phyloP scores from a whole-genome alignment of 2,797 vertebrate species.

The Sebastes elongatus region DNA sequence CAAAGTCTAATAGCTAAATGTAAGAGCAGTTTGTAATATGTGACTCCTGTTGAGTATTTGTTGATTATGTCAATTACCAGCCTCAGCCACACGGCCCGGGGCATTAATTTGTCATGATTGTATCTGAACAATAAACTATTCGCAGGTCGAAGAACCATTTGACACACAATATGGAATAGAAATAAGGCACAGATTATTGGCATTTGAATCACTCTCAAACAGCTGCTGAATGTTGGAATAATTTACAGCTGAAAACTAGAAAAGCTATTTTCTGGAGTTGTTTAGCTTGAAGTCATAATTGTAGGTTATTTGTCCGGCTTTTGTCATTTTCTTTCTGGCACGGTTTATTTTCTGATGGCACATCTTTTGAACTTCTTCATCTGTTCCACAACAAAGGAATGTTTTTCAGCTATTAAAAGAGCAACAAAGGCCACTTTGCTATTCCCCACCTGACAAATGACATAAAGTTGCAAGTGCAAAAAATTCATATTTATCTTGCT shows the following conservation, averaged over 20 bases:
- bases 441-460: slow-evolving; percentile 65
- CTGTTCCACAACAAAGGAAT: slow-evolving; percentile 44
- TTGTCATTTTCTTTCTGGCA: slow-evolving; percentile 26
- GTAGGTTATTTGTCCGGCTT: slow-evolving; percentile 53
- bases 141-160: slow-evolving; percentile 8
- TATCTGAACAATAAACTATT: slow-evolving; percentile 29
- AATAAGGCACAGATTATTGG: slow-evolving; percentile 3
- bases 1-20: not conserved
- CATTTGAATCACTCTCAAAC: not conserved
- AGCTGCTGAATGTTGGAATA: slow-evolving; percentile 25
- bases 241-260: slow-evolving; percentile 49
- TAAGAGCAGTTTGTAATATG: not conserved
- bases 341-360: slow-evolving; percentile 49
- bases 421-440: slow-evolving; percentile 61
- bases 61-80: slow-evolving; percentile 14
- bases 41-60: slow-evolving; percentile 14
- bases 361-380: slow-evolving; percentile 53
- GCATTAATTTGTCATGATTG: slow-evolving; percentile 7
- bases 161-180: not conserved
- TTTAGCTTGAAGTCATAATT: slow-evolving; percentile 45
- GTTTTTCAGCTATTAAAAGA: slow-evolving; percentile 61
- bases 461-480: slow-evolving; percentile 69
- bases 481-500: slow-evolving; percentile 68
- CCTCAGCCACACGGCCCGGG: not conserved
- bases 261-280: slow-evolving; percentile 24